Evolutionary conservation across 2,888 invertebrate species (phyloP).

Genomic region (Macaria liturata): DNA sequence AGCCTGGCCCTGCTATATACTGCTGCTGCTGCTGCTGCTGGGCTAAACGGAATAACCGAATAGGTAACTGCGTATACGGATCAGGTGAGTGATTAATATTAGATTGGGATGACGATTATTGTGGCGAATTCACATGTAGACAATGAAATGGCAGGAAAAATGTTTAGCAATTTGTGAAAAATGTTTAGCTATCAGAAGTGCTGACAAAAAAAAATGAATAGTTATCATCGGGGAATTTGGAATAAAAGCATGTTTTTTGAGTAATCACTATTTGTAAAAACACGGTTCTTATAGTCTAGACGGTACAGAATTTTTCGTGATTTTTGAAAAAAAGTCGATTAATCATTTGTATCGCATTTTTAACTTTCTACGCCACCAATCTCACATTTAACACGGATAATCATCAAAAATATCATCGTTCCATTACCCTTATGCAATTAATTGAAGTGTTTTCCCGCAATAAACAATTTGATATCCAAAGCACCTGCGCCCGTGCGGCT

Average conservation of each 20-base stretch:
- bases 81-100: conserved; percentile 20
- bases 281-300: no score
- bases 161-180: no score
- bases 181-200: no score
- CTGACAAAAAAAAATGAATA: no score
- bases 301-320: no score
- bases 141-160: no score
- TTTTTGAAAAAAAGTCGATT: not conserved
- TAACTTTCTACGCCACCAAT: no score
- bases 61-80: conserved; percentile 43
- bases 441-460: conserved; percentile 23
- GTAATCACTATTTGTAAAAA: no score
- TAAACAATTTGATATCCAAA: conserved; percentile 28
- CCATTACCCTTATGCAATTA: conserved; percentile 18
- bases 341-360: not conserved
- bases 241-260: no score
- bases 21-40: conserved; percentile 39
- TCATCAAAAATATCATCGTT: conserved; percentile 15
- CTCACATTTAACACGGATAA: not conserved
- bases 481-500: conserved; percentile 23
- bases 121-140: not conserved
- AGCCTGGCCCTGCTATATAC: conserved; percentile 46
- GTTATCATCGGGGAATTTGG: no score
- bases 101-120: conserved; percentile 17
- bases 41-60: conserved; percentile 70